Evolutionary conservation across 2,888 invertebrate species (phyloP).

Genomic region (Frankliniella intonsa): DNA sequence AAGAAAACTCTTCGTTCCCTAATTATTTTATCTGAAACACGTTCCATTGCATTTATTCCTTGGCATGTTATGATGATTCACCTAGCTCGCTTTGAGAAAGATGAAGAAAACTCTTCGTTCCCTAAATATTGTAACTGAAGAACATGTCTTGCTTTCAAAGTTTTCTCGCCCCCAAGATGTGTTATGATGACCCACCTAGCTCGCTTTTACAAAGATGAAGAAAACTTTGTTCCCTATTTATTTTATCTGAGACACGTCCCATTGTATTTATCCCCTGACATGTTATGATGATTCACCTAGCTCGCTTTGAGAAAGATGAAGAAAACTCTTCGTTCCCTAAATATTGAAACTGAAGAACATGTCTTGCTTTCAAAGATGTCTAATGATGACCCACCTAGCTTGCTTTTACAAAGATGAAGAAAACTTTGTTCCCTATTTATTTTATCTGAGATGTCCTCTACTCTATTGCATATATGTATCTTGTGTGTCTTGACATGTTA

Average conservation of each 20-base stretch:
- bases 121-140: neutral
- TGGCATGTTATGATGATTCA: neutral
- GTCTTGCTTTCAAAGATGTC: neutral
- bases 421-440: neutral
- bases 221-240: neutral
- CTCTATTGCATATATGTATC: neutral
- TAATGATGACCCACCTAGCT: neutral
- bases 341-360: neutral
- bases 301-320: conserved; percentile 3
- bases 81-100: conserved; percentile 8
- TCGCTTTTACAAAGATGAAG: neutral
- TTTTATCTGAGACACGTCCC: neutral
- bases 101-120: conserved; percentile 1
- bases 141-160: neutral
- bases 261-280: neutral
- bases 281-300: neutral
- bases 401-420: neutral
- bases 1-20: neutral
- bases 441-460: neutral
- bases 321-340: neutral
- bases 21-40: neutral
- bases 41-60: neutral
- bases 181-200: neutral
- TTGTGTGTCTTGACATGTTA: neutral
- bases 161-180: neutral